Conservation (phyloP, 2,797 vertebrate species). For the Coreius guichenoti region DNA sequence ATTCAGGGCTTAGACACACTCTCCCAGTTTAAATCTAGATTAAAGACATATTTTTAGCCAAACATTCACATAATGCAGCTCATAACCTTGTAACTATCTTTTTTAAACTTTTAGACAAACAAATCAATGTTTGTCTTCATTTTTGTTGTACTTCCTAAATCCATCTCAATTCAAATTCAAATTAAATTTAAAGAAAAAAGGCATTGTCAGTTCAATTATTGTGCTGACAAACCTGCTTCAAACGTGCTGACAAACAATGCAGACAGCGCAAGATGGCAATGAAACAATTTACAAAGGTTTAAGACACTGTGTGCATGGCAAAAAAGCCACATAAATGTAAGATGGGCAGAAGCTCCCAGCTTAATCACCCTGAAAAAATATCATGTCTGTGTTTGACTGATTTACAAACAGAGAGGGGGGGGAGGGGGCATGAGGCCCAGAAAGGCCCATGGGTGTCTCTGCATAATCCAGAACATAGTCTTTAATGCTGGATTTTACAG, state of each 20-base stretch:
- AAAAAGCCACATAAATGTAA: not conserved
- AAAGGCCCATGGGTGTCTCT: conserved; percentile 11
- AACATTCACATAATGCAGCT: too few species aligned
- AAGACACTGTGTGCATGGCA: not conserved
- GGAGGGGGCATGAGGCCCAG: not conserved
- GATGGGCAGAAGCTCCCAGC: not conserved
- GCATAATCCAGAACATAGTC: conserved; percentile 29
- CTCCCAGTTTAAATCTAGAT: too few species aligned
- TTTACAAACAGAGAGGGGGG: not conserved
- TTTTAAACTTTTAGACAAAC: too few species aligned
- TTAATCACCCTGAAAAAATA: conserved; percentile 15
- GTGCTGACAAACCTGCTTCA: not conserved
- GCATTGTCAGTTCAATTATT: not conserved
- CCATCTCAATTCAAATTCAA: not conserved
- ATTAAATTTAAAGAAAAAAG: not conserved
- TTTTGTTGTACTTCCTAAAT: too few species aligned
- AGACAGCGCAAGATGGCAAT: not conserved
- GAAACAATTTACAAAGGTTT: not conserved
- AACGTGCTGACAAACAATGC: not conserved
- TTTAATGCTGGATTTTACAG: conserved; percentile 28
- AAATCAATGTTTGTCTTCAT: too few species aligned
- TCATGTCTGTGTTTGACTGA: conserved; percentile 18
- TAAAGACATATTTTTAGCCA: too few species aligned
- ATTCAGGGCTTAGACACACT: too few species aligned
- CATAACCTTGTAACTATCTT: too few species aligned